phyloP scores from a whole-genome alignment of 2,888 invertebrate species.

The Andrena bicolor region DNA sequence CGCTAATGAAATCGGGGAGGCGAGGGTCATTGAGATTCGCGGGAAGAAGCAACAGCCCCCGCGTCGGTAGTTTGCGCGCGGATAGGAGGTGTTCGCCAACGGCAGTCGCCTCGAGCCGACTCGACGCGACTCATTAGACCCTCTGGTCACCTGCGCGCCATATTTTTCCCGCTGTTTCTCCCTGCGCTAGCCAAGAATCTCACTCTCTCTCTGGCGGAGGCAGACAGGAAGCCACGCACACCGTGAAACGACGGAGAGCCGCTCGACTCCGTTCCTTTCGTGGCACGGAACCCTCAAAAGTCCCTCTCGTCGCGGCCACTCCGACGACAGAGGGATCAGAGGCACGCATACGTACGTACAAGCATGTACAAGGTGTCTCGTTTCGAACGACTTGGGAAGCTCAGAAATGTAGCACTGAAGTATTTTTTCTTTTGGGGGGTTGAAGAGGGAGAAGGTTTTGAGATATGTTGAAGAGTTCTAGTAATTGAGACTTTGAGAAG shows the following conservation, averaged over 20 bases:
- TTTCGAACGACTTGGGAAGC: neutral
- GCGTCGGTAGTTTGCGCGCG: slow-evolving; percentile 7
- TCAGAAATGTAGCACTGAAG: neutral
- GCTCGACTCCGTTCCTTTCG: slow-evolving; percentile 58
- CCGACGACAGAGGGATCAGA: slow-evolving; percentile 50
- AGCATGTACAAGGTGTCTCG: slow-evolving; percentile 33
- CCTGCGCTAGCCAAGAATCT: slow-evolving; percentile 15
- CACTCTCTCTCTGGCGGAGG: slow-evolving; percentile 38
- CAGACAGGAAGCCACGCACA: slow-evolving; percentile 46
- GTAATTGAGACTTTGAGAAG: too few relatives aligned
- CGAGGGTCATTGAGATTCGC: neutral
- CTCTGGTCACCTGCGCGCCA: slow-evolving; percentile 28
- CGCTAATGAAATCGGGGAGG: slow-evolving; percentile 29
- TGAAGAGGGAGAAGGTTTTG: too few relatives aligned
- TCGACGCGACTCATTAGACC: slow-evolving; percentile 34
- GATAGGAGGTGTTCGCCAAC: neutral
- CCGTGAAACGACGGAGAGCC: slow-evolving; percentile 17
- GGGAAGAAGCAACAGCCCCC: slow-evolving; percentile 5
- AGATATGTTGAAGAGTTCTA: too few relatives aligned
- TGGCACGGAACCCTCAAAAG: slow-evolving; percentile 56
- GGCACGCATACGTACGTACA: slow-evolving; percentile 8
- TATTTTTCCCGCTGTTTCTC: slow-evolving; percentile 22
- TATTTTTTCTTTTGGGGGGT: neutral
- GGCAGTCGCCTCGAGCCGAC: neutral
- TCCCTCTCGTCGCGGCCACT: slow-evolving; percentile 59